Conservation (phyloP, 2,888 invertebrate species). For the Aphodius granarius region DNA sequence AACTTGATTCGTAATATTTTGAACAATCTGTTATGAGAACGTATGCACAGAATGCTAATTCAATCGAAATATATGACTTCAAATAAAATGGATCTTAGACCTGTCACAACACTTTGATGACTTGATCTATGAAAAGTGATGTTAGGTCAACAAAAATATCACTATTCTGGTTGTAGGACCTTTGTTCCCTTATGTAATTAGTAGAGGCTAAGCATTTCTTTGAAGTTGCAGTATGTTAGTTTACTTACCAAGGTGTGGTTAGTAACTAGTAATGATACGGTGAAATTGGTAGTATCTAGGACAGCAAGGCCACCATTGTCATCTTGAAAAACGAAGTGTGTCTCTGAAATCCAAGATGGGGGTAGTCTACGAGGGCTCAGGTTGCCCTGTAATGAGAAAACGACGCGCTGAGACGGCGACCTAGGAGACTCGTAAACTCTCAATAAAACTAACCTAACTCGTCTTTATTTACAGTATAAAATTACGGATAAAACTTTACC, state of each 20-base stretch:
- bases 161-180: too few relatives aligned
- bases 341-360: conserved; percentile 79
- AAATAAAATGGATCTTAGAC: too few relatives aligned
- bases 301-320: conserved; percentile 84
- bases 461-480: background rate
- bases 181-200: too few relatives aligned
- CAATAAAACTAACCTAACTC: background rate
- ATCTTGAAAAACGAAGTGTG: conserved; percentile 83
- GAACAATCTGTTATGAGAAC: too few relatives aligned
- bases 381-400: conserved; percentile 45
- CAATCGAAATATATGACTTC: too few relatives aligned
- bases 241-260: conserved; percentile 81
- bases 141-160: too few relatives aligned
- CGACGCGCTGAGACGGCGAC: background rate
- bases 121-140: too few relatives aligned
- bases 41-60: too few relatives aligned
- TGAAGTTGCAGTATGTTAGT: background rate
- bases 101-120: too few relatives aligned
- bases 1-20: too few relatives aligned
- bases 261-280: conserved; percentile 77
- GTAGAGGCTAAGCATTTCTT: too few relatives aligned
- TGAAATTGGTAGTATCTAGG: conserved; percentile 75
- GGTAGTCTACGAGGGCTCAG: conserved; percentile 60
- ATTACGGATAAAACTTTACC: background rate
- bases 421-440: background rate